Evolutionary conservation across 2,888 invertebrate genomes (phyloP).

Genomic region (Eupithecia insigniata): DNA sequence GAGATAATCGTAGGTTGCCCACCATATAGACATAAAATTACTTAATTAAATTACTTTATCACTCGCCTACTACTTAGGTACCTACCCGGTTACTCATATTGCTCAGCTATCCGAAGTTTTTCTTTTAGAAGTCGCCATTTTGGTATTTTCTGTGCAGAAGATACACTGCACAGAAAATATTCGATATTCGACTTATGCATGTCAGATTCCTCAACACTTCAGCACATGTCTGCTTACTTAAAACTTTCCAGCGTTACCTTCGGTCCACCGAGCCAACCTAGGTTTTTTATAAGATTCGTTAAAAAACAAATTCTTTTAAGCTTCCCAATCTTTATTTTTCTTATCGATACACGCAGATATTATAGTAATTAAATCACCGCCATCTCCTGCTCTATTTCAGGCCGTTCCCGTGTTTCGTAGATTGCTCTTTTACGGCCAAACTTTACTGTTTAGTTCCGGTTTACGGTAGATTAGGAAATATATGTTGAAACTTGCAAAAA

Average conservation of each 20-base stretch:
- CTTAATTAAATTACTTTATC: not conserved
- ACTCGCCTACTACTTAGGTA: not conserved
- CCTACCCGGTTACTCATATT: not conserved
- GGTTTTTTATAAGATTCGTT: not conserved
- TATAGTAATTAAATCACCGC: not conserved
- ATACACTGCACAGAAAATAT: too few relatives aligned
- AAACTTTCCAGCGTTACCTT: not conserved
- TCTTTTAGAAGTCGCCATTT: not conserved
- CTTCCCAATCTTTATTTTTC: not conserved
- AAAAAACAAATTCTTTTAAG: not conserved
- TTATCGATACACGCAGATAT: not conserved
- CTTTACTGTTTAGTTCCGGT: conserved; percentile 29
- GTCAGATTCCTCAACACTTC: not conserved
- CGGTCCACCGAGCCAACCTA: not conserved
- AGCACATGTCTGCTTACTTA: too few relatives aligned
- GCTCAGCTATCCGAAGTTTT: not conserved
- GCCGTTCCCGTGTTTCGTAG: conserved; percentile 27
- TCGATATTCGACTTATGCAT: too few relatives aligned
- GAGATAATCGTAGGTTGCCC: not conserved
- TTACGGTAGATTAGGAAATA: conserved; percentile 23
- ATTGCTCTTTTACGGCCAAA: conserved; percentile 31
- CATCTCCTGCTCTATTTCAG: conserved; percentile 10
- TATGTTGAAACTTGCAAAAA: conserved; percentile 9
- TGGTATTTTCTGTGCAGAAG: not conserved
- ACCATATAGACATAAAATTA: not conserved